Evolutionary conservation across 2,888 invertebrate genomes (phyloP).

Genomic region (Torymus auratus): DNA sequence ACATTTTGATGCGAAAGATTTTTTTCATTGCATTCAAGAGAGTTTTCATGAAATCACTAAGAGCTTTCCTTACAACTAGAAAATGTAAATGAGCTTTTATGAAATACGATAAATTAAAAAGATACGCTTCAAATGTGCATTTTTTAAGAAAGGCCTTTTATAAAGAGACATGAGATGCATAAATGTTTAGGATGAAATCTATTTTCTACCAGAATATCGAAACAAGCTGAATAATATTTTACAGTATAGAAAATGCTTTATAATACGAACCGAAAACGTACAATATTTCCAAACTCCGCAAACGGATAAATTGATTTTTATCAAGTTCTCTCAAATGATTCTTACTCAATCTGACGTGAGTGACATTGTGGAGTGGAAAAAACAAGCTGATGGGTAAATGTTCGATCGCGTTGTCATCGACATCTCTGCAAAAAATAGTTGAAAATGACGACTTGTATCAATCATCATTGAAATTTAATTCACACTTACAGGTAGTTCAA

Average conservation of each 20-base stretch:
- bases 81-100: no score
- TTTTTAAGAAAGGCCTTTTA: no score
- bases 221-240: constrained; percentile 4
- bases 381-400: constrained; percentile 72
- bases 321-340: constrained; percentile 71
- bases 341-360: constrained; percentile 70
- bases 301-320: constrained; percentile 69
- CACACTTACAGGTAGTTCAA: constrained; percentile 78
- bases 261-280: constrained; percentile 60
- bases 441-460: neutral
- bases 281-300: constrained; percentile 71
- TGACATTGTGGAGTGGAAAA: constrained; percentile 68
- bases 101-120: no score
- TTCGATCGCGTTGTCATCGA: constrained; percentile 71
- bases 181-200: constrained; percentile 3
- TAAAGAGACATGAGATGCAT: no score
- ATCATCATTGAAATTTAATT: constrained; percentile 3
- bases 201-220: constrained; percentile 12
- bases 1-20: no score
- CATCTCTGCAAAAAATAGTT: constrained; percentile 67
- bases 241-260: constrained; percentile 14
- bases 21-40: no score
- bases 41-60: no score
- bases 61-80: no score
- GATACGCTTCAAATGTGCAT: no score